These are phyloP conservation scores for Rhorus exstirpatorius DNA, from an alignment of 2,888 invertebrate species.

Conservation along the genomic window DNA sequence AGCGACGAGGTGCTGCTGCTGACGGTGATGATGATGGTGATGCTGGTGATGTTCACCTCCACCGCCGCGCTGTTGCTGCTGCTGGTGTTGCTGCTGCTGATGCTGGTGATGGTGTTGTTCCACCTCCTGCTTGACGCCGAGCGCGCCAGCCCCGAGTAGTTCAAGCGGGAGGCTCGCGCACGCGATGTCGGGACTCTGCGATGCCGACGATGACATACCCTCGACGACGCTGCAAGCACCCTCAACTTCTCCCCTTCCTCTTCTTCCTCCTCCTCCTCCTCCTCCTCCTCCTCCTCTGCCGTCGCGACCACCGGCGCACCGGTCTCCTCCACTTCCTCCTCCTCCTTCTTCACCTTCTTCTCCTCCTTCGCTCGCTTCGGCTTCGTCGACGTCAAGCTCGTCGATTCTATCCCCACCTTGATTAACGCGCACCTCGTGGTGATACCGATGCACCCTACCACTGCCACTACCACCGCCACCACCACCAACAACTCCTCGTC, in stretches of 20 bases:
- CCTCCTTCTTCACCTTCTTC: constrained; percentile 71
- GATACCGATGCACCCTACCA: constrained; percentile 78
- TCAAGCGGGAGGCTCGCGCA: constrained; percentile 85
- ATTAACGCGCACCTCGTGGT: constrained; percentile 76
- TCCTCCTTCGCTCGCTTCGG: constrained; percentile 65
- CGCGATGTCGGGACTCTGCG: constrained; percentile 86
- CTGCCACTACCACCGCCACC: constrained; percentile 26
- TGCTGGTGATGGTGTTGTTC: constrained; percentile 72
- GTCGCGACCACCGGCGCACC: constrained; percentile 67
- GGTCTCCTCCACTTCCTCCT: constrained; percentile 76
- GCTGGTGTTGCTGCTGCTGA: constrained; percentile 82
- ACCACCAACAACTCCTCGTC: constrained; percentile 44
- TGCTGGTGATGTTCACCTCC: constrained; percentile 70
- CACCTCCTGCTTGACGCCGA: constrained; percentile 86
- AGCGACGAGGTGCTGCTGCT: constrained; percentile 82
- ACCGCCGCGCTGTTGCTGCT: constrained; percentile 82
- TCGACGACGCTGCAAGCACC: constrained; percentile 78
- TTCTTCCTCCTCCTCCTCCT: constrained; percentile 69
- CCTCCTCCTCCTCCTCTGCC: constrained; percentile 64
- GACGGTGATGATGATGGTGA: constrained; percentile 62
- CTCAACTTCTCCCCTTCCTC: constrained; percentile 77
- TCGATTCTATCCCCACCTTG: constrained; percentile 68
- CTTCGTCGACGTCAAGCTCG: constrained; percentile 64
- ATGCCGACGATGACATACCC: constrained; percentile 86
- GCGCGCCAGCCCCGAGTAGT: constrained; percentile 85